Percentiles rank a stretch among this genome's conserved stretches.
These are phyloP conservation scores for Sarcophaga variegata DNA, from an alignment of 2,888 invertebrate species.

Conservation along the genomic window DNA sequence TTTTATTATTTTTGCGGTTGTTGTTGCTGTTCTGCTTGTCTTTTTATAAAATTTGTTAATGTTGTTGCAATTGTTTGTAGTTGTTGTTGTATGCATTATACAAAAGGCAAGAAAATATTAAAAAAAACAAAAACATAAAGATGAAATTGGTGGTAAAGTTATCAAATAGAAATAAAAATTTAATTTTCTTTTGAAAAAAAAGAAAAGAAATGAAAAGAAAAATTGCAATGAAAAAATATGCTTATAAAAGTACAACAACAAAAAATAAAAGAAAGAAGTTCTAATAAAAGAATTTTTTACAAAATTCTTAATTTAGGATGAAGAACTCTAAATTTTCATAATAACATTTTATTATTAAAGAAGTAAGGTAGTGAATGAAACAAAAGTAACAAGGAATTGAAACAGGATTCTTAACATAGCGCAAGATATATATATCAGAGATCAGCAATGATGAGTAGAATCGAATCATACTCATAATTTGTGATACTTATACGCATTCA, in stretches of 20 bases:
- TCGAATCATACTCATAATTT: too few relatives aligned
- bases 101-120: neutral
- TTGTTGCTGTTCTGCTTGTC: slow-evolving; percentile 15
- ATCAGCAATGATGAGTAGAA: too few relatives aligned
- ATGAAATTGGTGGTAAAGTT: slow-evolving; percentile 61
- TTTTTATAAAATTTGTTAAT: neutral
- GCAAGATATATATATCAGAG: too few relatives aligned
- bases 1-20: slow-evolving; percentile 41
- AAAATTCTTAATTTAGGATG: neutral
- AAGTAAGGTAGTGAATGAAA: neutral
- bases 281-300: slow-evolving; percentile 2
- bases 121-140: neutral
- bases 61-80: slow-evolving; percentile 21
- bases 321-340: neutral
- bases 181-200: slow-evolving; percentile 52
- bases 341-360: neutral
- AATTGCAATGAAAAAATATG: slow-evolving; percentile 6
- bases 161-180: slow-evolving; percentile 64
- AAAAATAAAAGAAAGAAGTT: slow-evolving; percentile 11
- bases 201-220: neutral
- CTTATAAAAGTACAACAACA: neutral
- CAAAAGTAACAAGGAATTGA: neutral
- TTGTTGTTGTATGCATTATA: slow-evolving; percentile 42
- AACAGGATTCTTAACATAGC: neutral
- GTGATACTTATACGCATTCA: too few relatives aligned